A percentile compares a stretch with the other conserved stretches of the same genome.
phyloP scores from a whole-genome alignment of 1,140 invertebrate genomes.

The Neodiprion pinetum region DNA sequence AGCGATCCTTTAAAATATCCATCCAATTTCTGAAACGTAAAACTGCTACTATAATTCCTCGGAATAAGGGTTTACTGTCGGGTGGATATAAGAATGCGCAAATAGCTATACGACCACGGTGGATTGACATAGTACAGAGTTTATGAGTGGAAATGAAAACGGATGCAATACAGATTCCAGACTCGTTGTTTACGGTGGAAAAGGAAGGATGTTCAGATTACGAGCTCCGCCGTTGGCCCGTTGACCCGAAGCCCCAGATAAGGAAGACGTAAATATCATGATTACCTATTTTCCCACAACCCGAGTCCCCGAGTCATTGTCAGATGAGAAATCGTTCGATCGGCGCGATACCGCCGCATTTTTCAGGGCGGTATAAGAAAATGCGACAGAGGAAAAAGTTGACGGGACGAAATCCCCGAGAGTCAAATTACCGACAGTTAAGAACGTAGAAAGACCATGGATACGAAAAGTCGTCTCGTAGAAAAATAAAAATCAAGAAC shows the following conservation, averaged over 20 bases:
- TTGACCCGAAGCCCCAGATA: conserved; percentile 6
- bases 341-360: neutral
- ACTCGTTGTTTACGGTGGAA: neutral
- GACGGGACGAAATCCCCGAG: neutral
- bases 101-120: no score
- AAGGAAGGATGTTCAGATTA: conserved; percentile 7
- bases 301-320: neutral
- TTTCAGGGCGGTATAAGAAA: neutral
- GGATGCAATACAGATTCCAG: neutral
- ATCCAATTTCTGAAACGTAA: no score
- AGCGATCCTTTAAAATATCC: no score
- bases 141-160: neutral
- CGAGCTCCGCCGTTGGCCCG: conserved; percentile 2
- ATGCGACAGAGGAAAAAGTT: neutral
- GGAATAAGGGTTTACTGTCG: no score
- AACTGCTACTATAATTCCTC: no score
- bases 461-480: no score
- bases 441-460: no score
- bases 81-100: no score
- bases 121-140: no score
- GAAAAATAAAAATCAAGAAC: no score
- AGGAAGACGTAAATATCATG: conserved; percentile 4
- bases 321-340: neutral
- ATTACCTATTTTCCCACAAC: neutral
- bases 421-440: no score